Conservation (phyloP, 2,888 invertebrate species). For the Sisyra nigra region DNA sequence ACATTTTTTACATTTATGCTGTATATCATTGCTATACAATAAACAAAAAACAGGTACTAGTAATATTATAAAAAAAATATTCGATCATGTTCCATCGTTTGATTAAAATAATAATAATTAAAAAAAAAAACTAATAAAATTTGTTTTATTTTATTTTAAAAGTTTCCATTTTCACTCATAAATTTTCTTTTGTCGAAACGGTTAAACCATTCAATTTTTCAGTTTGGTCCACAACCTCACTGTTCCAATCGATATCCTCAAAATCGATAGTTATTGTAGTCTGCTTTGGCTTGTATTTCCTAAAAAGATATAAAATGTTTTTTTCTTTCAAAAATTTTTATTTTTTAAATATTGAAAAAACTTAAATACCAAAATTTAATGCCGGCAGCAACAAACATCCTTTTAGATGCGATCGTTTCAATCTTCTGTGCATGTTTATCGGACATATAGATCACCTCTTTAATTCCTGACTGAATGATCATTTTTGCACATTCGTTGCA, state of each 20-base stretch:
- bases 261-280: constrained; percentile 53
- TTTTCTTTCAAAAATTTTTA: no score
- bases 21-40: no score
- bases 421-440: constrained; percentile 61
- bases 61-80: no score
- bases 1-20: no score
- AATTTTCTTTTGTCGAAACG: no score
- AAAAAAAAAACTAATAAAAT: no score
- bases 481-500: constrained; percentile 97
- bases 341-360: no score
- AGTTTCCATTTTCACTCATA: background rate
- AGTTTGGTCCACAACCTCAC: constrained; percentile 17
- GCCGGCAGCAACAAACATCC: constrained; percentile 66
- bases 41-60: no score
- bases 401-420: constrained; percentile 57
- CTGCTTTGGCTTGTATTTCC: constrained; percentile 44
- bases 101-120: no score
- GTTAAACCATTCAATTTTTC: background rate
- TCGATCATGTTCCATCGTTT: no score
- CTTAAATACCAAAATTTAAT: constrained; percentile 48
- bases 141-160: no score
- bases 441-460: constrained; percentile 59
- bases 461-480: constrained; percentile 86
- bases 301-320: constrained; percentile 23
- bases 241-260: constrained; percentile 39